phyloP scores from a whole-genome alignment of 2,888 invertebrate genomes.

The Shargacucullia verbasci region DNA sequence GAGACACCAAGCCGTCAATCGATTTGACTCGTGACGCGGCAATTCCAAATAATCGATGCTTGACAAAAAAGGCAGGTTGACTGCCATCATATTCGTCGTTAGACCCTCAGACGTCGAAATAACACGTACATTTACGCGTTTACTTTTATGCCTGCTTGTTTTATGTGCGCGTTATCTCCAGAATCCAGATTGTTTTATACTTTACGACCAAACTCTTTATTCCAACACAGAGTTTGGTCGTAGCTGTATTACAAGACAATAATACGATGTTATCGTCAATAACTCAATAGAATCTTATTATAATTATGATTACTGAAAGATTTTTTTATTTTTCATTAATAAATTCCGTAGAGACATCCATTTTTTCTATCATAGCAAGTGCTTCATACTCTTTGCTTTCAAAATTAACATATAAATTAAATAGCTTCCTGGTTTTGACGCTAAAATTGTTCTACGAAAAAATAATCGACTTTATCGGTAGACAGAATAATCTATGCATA shows the following conservation, averaged over 20 bases:
- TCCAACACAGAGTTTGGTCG: no score
- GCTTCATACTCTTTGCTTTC: slow-evolving; percentile 2
- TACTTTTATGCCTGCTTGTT: slow-evolving; percentile 11
- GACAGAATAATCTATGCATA: slow-evolving; percentile 46
- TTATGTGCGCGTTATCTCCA: slow-evolving; percentile 2
- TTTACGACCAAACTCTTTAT: no score
- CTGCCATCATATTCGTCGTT: slow-evolving; percentile 13
- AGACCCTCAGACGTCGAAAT: slow-evolving; percentile 7
- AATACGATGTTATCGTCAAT: no score
- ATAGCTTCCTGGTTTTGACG: slow-evolving; percentile 16
- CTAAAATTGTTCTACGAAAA: slow-evolving; percentile 25
- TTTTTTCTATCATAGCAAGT: neutral
- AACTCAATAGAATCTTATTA: no score
- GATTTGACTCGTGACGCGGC: slow-evolving; percentile 51
- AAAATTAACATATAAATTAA: slow-evolving; percentile 40
- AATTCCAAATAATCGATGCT: slow-evolving; percentile 39
- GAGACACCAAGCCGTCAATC: slow-evolving; percentile 48
- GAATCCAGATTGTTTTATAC: no score
- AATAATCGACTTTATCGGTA: slow-evolving; percentile 26
- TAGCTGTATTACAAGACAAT: no score
- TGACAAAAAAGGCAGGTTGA: slow-evolving; percentile 13
- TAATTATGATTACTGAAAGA: no score
- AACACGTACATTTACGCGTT: slow-evolving; percentile 11
- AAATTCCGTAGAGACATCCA: no score
- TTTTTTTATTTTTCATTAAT: no score